These are phyloP conservation scores for Hyphantria cunea DNA, from an alignment of 1,140 invertebrate genomes.

Conservation along the genomic window DNA sequence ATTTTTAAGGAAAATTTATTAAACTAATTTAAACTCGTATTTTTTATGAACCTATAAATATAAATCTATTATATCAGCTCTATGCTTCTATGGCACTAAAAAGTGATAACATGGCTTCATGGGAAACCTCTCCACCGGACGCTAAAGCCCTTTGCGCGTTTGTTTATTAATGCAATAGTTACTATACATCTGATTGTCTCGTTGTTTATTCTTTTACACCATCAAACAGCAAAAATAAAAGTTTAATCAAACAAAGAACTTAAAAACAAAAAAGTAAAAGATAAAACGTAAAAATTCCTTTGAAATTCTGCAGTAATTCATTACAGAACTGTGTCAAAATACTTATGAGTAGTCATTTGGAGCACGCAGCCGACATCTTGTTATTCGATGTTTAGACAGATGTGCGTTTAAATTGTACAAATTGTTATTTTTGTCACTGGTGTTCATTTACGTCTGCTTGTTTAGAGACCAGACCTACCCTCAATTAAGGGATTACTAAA, in stretches of 20 bases:
- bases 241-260: neutral
- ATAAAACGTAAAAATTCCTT: neutral
- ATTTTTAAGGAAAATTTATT: too few species aligned
- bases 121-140: too few species aligned
- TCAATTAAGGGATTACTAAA: conserved; percentile 27
- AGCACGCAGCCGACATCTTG: neutral
- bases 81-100: too few species aligned
- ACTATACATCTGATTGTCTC: too few species aligned
- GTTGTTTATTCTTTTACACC: too few species aligned
- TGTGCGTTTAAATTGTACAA: conserved; percentile 29
- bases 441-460: conserved; percentile 21
- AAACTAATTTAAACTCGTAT: too few species aligned
- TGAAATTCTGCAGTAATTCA: conserved; percentile 21
- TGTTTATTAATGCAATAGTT: too few species aligned
- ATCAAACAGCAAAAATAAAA: too few species aligned
- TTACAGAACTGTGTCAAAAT: neutral
- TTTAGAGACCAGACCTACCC: conserved; percentile 16
- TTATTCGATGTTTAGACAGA: conserved; percentile 36
- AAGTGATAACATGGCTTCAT: too few species aligned
- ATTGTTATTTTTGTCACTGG: conserved; percentile 40
- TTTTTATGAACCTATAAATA: too few species aligned
- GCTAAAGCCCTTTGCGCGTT: too few species aligned
- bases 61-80: too few species aligned
- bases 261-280: neutral
- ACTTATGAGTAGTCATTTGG: neutral